A percentile compares a stretch with the other conserved stretches of the same genome.
phyloP scores from a whole-genome alignment of 2,797 vertebrate genomes.

The Petrocephalus sullivani region DNA sequence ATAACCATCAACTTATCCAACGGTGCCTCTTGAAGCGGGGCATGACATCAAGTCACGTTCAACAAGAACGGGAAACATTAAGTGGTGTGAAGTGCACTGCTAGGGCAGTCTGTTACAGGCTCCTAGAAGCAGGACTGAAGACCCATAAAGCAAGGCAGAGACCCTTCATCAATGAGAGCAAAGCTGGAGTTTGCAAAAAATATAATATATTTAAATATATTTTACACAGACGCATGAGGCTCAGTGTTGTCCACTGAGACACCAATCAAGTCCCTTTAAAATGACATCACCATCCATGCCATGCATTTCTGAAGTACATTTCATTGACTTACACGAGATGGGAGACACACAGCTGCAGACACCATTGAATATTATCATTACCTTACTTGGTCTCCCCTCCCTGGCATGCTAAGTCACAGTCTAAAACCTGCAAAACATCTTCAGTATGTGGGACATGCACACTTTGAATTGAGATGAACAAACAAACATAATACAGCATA shows the following conservation, averaged over 20 bases:
- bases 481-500: neutral
- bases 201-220: too few relatives aligned
- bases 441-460: neutral
- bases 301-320: neutral
- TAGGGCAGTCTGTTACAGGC: too few relatives aligned
- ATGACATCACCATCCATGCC: neutral
- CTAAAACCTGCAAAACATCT: neutral
- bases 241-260: neutral
- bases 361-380: neutral
- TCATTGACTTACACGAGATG: neutral
- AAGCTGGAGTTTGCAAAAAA: too few relatives aligned
- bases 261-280: neutral
- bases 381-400: neutral
- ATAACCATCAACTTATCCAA: too few relatives aligned
- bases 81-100: too few relatives aligned
- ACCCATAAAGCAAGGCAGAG: too few relatives aligned
- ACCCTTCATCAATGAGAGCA: too few relatives aligned
- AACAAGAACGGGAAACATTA: too few relatives aligned
- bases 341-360: neutral
- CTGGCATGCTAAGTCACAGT: neutral
- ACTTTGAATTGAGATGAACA: neutral
- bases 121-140: too few relatives aligned
- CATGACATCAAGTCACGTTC: too few relatives aligned
- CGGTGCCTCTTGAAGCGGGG: too few relatives aligned
- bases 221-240: neutral